Percentiles rank a stretch among this genome's conserved stretches.
Evolutionary conservation across 2,113 vertebrate species (phyloP).

Genomic region (Hylia prasina): DNA sequence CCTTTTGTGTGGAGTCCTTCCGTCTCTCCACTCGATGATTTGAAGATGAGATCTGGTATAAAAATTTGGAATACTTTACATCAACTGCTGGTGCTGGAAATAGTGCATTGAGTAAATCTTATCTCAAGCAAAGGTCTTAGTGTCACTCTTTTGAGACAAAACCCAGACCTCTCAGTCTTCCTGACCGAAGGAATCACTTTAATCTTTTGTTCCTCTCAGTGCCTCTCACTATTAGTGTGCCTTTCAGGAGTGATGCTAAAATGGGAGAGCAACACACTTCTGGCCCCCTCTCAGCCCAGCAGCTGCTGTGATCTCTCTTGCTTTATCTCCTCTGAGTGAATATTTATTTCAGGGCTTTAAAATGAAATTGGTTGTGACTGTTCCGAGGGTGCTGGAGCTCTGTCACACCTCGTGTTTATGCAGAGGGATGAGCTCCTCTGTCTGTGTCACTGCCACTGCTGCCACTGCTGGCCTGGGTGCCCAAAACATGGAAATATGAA

Average conservation of each 20-base stretch:
- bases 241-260: not conserved
- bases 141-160: not conserved
- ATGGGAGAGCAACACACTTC: not conserved
- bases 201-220: not conserved
- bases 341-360: not conserved
- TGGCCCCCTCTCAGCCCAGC: not conserved
- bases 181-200: not conserved
- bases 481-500: not conserved
- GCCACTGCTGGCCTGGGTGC: not conserved
- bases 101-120: not conserved
- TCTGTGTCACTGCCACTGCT: not conserved
- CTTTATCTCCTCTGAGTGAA: not conserved
- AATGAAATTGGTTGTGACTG: not conserved
- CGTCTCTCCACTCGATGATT: not conserved
- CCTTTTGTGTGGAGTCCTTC: not conserved
- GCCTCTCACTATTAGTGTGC: not conserved
- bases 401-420: fast-evolving
- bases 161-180: not conserved
- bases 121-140: not conserved
- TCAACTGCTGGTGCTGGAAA: not conserved
- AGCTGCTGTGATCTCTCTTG: not conserved
- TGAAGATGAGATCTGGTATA: not conserved
- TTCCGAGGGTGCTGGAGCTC: not conserved
- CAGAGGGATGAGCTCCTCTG: not conserved
- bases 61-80: not conserved